Base-by-base conservation (phyloP, 2,888 invertebrate species). In the Neuroscelio doddi region DNA sequence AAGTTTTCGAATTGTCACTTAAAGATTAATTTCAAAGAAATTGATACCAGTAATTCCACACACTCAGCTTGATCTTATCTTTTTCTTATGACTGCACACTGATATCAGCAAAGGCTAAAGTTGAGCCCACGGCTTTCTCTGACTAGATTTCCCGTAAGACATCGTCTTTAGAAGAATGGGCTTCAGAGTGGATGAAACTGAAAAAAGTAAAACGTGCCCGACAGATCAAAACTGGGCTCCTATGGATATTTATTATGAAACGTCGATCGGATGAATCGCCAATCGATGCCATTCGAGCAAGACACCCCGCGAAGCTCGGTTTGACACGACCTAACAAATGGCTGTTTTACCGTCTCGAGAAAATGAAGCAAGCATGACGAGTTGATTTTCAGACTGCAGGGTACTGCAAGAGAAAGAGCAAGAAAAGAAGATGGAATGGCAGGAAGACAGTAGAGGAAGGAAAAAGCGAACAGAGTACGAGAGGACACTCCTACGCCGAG, bases 291-390 rank as follows among this genome's bases (percentile, higher is more conserved):
- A 81, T 77, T 79, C 76, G 78, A 64, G 68, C 50, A 51, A 73
- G 78, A 80, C 80, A 80, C 81, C 82, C 82, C 82, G 80, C 79
- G 79, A 80, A 74, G 77, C 75, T 73, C 76, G 72, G 74, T 73
- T 79, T 80, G 82, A 82, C 83, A 77, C 79, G 80, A 75, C 75
- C 75, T 83, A 84, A 83, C 83, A 83, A 84, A 84, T 83, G 82
- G 82, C 81, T 81, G 81, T 83, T 83, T 84, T 82, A 83, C 80
- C 80, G 79, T 79, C 78, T 74, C 68, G 79, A 83, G 83, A 83
- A 84, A 84, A 84, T 83, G 83, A 84, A 83, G 81, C 80, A 76
- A 83, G 81, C 78, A 83, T 84, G 83, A 84, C 83, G 79, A 80
- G 83, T 81, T 79, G 80, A 82, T 83, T 84, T 82, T 81, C 79